Percentiles rank a stretch among this genome's conserved stretches.
Evolutionary conservation across 23 tunicate species (phyloP).

Genomic region (Styela clava): DNA sequence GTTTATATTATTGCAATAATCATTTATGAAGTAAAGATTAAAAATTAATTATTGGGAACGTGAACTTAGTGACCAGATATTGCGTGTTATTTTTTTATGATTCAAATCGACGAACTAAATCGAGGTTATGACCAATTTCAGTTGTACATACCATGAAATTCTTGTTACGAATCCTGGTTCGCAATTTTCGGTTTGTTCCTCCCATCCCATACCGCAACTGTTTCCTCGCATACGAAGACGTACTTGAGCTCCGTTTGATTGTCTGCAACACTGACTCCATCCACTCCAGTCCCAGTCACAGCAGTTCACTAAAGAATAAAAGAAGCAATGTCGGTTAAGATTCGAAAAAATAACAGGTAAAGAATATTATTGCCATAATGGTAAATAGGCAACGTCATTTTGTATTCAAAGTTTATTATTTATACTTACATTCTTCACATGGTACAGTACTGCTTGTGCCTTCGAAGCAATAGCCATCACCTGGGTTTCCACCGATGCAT

Average conservation of each 20-base stretch:
- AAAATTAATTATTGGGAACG: too few relatives aligned
- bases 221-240: constrained; percentile 31
- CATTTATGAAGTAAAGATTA: too few relatives aligned
- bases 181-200: not conserved
- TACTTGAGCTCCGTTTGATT: not conserved
- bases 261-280: constrained; percentile 79
- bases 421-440: constrained; percentile 1
- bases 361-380: not conserved
- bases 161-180: not conserved
- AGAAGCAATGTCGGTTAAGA: not conserved
- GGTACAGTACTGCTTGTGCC: not conserved
- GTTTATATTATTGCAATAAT: too few relatives aligned
- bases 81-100: too few relatives aligned
- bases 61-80: too few relatives aligned
- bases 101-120: too few relatives aligned
- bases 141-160: constrained; percentile 23
- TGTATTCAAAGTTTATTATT: not conserved
- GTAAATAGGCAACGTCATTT: not conserved
- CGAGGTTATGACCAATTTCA: too few relatives aligned
- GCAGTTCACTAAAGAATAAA: constrained; percentile 6
- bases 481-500: constrained; percentile 69
- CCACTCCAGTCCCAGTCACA: constrained; percentile 86
- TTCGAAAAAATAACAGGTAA: not conserved
- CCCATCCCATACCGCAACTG: constrained; percentile 5
- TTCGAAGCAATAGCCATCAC: constrained; percentile 62